phyloP scores from a whole-genome alignment of 2,888 invertebrate species.

The Meta bourneti region DNA sequence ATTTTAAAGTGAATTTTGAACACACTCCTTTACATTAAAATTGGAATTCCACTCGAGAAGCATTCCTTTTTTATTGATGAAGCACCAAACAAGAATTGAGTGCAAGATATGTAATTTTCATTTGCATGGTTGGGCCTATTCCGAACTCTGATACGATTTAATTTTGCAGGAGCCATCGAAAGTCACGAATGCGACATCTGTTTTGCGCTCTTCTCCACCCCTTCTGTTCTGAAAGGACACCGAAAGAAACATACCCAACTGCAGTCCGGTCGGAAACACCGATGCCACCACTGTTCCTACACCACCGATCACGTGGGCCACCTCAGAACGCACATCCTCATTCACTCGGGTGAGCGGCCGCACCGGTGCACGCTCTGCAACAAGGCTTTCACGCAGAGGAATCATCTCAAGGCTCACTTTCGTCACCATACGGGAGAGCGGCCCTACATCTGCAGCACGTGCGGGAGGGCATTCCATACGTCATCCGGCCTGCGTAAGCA shows the following conservation, averaged over 20 bases:
- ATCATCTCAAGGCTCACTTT: neutral
- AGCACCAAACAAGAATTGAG: no score
- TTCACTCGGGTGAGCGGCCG: neutral
- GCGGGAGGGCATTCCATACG: constrained; percentile 14
- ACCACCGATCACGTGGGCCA: neutral
- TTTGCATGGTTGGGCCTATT: no score
- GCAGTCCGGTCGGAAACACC: constrained; percentile 22
- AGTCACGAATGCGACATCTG: constrained; percentile 25
- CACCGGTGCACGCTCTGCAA: neutral
- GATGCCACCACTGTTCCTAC: constrained; percentile 31
- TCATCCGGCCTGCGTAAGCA: neutral
- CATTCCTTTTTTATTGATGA: no score
- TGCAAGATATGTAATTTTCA: no score
- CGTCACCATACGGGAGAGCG: no score
- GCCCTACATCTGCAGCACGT: neutral
- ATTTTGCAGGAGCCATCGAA: neutral
- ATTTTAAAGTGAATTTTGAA: no score
- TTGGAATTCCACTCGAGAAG: no score
- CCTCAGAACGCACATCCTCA: neutral
- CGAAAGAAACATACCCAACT: constrained; percentile 22
- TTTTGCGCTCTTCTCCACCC: constrained; percentile 22
- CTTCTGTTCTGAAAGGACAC: constrained; percentile 8
- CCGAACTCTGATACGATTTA: no score
- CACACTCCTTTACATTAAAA: no score
- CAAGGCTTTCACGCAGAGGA: no score